These are phyloP conservation scores for Batillaria attramentaria DNA, from an alignment of 1,140 invertebrate species.

Conservation along the genomic window DNA sequence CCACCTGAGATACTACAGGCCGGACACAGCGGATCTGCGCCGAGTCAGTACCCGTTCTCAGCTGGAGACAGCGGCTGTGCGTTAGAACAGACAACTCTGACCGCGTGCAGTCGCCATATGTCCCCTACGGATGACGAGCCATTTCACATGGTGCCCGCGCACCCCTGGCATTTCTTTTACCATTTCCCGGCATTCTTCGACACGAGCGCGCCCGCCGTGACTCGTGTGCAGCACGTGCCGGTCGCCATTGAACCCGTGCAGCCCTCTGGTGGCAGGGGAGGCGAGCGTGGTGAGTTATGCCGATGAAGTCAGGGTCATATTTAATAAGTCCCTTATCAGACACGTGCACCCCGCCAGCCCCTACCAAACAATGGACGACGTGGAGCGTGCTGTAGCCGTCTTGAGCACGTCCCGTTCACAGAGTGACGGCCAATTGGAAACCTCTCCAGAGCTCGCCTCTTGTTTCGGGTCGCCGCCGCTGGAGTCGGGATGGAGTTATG, in stretches of 20 bases:
- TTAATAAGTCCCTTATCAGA: constrained; percentile 45
- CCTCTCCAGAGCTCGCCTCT: no score
- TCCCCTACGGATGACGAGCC: constrained; percentile 2
- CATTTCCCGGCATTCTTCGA: neutral
- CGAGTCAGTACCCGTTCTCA: no score
- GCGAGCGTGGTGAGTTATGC: constrained; percentile 34
- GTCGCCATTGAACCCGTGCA: neutral
- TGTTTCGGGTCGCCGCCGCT: no score
- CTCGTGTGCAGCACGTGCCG: constrained; percentile 28
- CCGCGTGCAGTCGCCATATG: constrained; percentile 2
- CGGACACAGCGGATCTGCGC: no score
- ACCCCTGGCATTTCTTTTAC: constrained; percentile 25
- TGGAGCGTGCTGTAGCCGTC: neutral
- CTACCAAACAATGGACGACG: constrained; percentile 13
- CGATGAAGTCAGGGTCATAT: constrained; percentile 35
- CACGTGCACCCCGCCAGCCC: constrained; percentile 27
- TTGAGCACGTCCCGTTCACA: neutral
- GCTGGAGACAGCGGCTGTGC: no score
- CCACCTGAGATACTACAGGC: no score
- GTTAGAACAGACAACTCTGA: no score
- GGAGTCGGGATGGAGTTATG: no score
- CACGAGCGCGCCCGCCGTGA: constrained; percentile 7
- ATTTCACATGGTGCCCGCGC: neutral
- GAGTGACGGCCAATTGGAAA: no score
- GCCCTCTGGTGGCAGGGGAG: neutral